Conservation (phyloP, 2,888 invertebrate species). For the Campoletis raptor region DNA sequence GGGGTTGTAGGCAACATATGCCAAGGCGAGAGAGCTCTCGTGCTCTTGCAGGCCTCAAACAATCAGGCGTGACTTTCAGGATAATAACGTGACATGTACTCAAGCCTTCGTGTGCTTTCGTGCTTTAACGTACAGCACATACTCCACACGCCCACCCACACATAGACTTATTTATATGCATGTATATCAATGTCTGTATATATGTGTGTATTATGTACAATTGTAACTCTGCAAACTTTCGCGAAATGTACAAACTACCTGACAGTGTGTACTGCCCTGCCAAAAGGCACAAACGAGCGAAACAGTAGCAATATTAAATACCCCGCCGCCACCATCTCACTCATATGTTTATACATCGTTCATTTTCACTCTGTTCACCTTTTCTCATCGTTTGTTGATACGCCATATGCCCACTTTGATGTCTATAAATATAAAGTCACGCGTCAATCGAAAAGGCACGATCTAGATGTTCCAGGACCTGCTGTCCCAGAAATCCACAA, state of each 20-base stretch:
- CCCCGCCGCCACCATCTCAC: slow-evolving; percentile 3
- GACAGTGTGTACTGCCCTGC: slow-evolving; percentile 38
- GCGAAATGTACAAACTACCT: slow-evolving; percentile 61
- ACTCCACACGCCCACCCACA: slow-evolving; percentile 23
- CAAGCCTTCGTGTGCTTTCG: slow-evolving; percentile 51
- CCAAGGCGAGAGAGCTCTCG: slow-evolving; percentile 40
- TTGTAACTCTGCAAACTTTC: slow-evolving; percentile 60
- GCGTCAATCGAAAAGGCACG: slow-evolving; percentile 23
- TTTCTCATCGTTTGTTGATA: slow-evolving; percentile 43
- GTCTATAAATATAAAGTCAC: slow-evolving; percentile 52
- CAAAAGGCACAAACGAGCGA: slow-evolving; percentile 52
- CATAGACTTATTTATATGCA: neutral
- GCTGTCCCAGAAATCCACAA: slow-evolving; percentile 45
- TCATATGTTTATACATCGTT: slow-evolving; percentile 46
- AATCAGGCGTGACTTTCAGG: slow-evolving; percentile 65
- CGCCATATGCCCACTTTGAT: slow-evolving; percentile 56
- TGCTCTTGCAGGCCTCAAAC: slow-evolving; percentile 58
- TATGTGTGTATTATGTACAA: slow-evolving; percentile 13
- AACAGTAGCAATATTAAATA: slow-evolving; percentile 51
- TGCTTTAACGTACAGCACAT: slow-evolving; percentile 35
- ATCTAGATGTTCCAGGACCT: slow-evolving; percentile 24
- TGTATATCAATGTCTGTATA: neutral
- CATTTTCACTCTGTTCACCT: slow-evolving; percentile 52
- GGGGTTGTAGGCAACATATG: slow-evolving; percentile 44
- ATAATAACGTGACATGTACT: slow-evolving; percentile 64